Evolutionary conservation across 2,797 vertebrate genomes (phyloP).

Genomic region (Spinibarbus caldwelli): DNA sequence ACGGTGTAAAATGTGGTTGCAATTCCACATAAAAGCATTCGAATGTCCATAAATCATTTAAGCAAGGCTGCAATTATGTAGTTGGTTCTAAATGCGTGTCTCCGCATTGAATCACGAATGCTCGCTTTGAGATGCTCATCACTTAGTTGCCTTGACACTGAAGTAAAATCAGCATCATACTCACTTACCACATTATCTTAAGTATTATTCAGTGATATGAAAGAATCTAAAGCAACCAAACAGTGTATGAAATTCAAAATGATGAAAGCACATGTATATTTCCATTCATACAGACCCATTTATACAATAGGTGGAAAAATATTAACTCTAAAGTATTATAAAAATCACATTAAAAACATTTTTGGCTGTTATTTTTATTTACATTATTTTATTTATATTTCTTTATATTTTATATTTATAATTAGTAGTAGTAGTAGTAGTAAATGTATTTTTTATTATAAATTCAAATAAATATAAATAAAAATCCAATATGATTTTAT

Average conservation of each 20-base stretch:
- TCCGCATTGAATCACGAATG: neutral
- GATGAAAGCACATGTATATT: neutral
- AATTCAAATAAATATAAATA: too few relatives aligned
- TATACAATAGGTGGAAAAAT: neutral
- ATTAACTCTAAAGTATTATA: neutral
- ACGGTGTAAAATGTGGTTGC: neutral
- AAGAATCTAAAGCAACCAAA: neutral
- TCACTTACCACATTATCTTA: neutral
- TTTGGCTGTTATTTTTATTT: neutral
- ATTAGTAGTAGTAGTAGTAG: neutral
- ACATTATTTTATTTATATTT: too few relatives aligned
- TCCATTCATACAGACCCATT: neutral
- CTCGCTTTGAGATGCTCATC: neutral
- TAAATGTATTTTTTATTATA: too few relatives aligned
- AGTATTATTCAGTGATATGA: neutral
- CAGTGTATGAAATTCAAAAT: neutral
- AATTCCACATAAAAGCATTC: constrained; percentile 19
- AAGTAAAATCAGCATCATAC: constrained; percentile 6
- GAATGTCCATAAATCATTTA: constrained; percentile 38
- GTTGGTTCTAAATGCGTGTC: constrained; percentile 4
- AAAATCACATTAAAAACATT: too few relatives aligned
- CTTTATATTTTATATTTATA: neutral
- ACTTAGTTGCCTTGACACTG: constrained; percentile 3
- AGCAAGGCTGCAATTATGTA: constrained; percentile 23
- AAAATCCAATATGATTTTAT: too few relatives aligned